phyloP scores from a whole-genome alignment of 2,888 invertebrate genomes.

The Heteromyza rotundicornis region DNA sequence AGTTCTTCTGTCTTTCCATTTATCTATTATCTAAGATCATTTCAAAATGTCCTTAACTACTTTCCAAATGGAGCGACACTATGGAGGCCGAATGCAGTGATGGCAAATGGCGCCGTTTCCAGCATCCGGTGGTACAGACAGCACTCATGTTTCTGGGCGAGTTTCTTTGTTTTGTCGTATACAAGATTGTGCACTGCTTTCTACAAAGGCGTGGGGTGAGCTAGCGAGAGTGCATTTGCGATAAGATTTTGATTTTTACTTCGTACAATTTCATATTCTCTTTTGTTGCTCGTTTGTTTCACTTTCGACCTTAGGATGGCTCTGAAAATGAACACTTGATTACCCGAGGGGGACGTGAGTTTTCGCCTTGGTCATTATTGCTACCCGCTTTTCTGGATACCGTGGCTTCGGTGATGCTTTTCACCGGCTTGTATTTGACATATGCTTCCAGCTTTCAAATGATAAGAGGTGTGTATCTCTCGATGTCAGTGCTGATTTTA shows the following conservation, averaged over 20 bases:
- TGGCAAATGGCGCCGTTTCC: constrained; percentile 70
- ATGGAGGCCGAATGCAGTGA: constrained; percentile 72
- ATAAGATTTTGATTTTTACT: neutral
- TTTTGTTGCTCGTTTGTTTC: too few relatives aligned
- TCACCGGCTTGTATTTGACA: constrained; percentile 88
- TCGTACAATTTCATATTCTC: neutral
- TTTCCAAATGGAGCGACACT: constrained; percentile 81
- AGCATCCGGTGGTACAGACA: constrained; percentile 92
- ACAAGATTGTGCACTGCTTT: constrained; percentile 71
- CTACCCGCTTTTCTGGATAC: constrained; percentile 90
- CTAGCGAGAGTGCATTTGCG: constrained; percentile 18
- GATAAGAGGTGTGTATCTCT: constrained; percentile 78
- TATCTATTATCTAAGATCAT: constrained; percentile 1
- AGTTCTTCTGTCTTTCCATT: neutral
- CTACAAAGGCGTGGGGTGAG: constrained; percentile 67
- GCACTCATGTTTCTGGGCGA: constrained; percentile 94
- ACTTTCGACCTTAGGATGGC: constrained; percentile 60
- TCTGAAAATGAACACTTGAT: constrained; percentile 67
- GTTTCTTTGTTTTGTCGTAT: constrained; percentile 81
- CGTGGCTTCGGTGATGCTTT: constrained; percentile 87
- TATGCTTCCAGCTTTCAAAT: constrained; percentile 96
- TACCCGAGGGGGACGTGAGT: constrained; percentile 75
- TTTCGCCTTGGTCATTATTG: constrained; percentile 80
- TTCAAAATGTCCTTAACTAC: neutral
- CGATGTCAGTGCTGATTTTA: too few relatives aligned